Base-by-base conservation (phyloP, 2,888 invertebrate genomes). In the Pegoplata infirma region DNA sequence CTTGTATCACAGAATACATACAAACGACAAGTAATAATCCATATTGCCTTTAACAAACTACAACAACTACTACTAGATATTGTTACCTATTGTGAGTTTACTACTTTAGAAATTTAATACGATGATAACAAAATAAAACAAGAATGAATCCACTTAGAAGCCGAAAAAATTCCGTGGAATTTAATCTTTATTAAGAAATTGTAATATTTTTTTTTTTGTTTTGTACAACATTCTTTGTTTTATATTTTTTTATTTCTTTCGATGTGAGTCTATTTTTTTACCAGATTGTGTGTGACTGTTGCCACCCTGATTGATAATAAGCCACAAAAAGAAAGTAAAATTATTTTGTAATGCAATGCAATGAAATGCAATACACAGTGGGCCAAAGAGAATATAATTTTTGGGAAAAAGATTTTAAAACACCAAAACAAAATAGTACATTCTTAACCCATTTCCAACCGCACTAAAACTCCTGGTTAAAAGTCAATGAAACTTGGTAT, bases 241-340 rank as follows among this genome's bases (percentile, higher is more conserved):
- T 55, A 7, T 56, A 44, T 63, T 46, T 40, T 25, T 28, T 28
- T 40, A 14, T 32, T 12, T 49, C 28, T 59, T 32, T 28, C 51
- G 19, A 69, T 46, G 21, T 53, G n/a, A 46, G 28, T 21, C n/a
- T n/a, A 12, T 40, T 25, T 32, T 14, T 36, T 23, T 12, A 44
- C 63, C 32, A 44, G 12, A 59, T 14, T 69, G 61, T 53, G 21
- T 46, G 17, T 69, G 51, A 28, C 44, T 76, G 56, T 69, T 77
- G 80, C 82, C 81, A 82, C 81, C 82, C 81, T 80, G 82, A 82
- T 77, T 81, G 82, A 74, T 74, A 76, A 46, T 69, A 64, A 69
- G 74, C 74, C 78, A 66, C 68, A 73, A 59, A 53, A 67, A 69
- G 59, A 51, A 63, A 74, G 59, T 56, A 76, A 67, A 69, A 61